Conservation (phyloP, 2,797 vertebrate genomes). For the Paratrypauchen microcephalus region DNA sequence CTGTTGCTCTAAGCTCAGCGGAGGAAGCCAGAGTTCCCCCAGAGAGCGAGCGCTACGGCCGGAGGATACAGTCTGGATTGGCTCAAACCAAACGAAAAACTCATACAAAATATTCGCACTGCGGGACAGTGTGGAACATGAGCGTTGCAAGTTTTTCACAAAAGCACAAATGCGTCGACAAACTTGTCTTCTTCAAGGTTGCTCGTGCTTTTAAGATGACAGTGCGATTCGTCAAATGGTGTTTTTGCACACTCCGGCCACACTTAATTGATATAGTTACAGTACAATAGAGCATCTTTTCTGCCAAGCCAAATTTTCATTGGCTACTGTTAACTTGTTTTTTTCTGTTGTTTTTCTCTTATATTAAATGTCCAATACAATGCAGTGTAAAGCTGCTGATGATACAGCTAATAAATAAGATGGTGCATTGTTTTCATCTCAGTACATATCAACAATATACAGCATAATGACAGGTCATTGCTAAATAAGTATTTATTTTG, state of each 20-base stretch:
- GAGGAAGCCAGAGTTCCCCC: conserved; percentile 73
- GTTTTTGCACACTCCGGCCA: conserved; percentile 41
- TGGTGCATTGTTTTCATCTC: conserved; percentile 33
- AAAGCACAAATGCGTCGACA: conserved; percentile 24
- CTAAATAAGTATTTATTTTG: background rate
- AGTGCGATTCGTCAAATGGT: conserved; percentile 33
- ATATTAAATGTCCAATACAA: conserved; percentile 58
- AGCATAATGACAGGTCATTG: conserved; percentile 42
- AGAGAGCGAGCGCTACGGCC: conserved; percentile 64
- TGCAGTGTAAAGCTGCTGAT: conserved; percentile 50
- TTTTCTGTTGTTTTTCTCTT: conserved; percentile 15
- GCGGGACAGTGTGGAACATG: conserved; percentile 59
- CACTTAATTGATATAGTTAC: conserved; percentile 49
- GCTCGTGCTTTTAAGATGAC: conserved; percentile 20
- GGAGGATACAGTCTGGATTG: conserved; percentile 76
- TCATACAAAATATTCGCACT: conserved; percentile 75
- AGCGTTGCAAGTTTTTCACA: conserved; percentile 59
- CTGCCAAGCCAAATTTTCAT: conserved; percentile 51
- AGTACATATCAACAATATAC: conserved; percentile 44
- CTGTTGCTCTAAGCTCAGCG: conserved; percentile 80
- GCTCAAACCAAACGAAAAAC: conserved; percentile 68
- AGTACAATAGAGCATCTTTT: conserved; percentile 28
- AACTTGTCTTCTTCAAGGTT: background rate
- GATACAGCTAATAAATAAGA: conserved; percentile 55
- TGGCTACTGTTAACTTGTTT: conserved; percentile 54